A percentile compares a stretch with the other conserved stretches of the same genome.
Evolutionary conservation across 1,140 invertebrate species (phyloP).

Genomic region (Chlorops oryzae): DNA sequence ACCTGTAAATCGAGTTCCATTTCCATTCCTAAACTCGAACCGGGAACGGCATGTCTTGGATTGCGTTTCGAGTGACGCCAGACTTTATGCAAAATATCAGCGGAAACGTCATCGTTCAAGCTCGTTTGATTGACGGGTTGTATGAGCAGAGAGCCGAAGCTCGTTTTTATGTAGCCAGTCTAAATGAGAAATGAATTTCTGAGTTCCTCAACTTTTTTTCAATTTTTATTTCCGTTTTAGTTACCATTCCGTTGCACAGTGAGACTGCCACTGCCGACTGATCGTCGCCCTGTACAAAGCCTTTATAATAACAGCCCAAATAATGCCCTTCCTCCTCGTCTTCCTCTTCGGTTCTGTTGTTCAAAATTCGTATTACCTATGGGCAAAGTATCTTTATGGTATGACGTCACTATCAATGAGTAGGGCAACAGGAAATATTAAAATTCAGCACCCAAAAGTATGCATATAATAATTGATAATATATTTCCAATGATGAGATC

Average conservation of each 20-base stretch:
- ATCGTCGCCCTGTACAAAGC: conserved; percentile 59
- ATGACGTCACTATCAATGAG: neutral
- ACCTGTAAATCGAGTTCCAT: conserved; percentile 10
- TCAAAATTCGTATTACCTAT: conserved; percentile 55
- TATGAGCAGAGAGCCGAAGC: conserved; percentile 58
- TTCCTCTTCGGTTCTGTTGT: conserved; percentile 50
- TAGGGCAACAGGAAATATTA: too few species aligned
- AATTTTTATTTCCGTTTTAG: conserved; percentile 17
- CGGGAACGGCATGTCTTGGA: conserved; percentile 40
- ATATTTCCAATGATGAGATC: neutral
- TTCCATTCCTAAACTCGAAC: conserved; percentile 11
- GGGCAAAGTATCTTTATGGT: conserved; percentile 1
- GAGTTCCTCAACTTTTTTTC: neutral
- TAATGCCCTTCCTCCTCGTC: conserved; percentile 41
- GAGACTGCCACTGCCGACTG: conserved; percentile 61
- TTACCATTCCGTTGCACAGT: conserved; percentile 71
- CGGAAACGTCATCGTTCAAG: conserved; percentile 19
- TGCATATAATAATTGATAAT: neutral
- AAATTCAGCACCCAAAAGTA: too few species aligned
- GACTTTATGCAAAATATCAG: conserved; percentile 37
- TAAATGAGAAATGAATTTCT: conserved; percentile 31
- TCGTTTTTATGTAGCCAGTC: conserved; percentile 61
- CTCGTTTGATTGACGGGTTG: conserved; percentile 52
- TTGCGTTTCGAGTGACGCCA: conserved; percentile 39
- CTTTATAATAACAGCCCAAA: conserved; percentile 64